These are phyloP conservation scores for Labroides dimidiatus DNA, from an alignment of 2,797 vertebrate genomes.

Conservation along the genomic window DNA sequence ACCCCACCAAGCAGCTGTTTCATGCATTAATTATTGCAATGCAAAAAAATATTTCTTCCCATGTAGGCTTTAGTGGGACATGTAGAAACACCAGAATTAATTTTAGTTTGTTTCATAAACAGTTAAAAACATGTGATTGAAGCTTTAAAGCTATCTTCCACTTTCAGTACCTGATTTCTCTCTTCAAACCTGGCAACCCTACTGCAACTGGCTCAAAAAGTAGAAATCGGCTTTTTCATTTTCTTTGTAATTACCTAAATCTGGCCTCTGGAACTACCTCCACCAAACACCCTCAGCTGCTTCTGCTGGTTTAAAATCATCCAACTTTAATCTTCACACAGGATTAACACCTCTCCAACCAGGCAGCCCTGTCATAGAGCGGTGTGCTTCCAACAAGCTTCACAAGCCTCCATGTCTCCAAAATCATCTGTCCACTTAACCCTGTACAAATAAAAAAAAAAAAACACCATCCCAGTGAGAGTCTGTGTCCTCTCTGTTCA, in stretches of 20 bases:
- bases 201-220: neutral
- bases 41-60: too few species aligned
- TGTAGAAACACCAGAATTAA: too few species aligned
- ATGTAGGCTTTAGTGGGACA: too few species aligned
- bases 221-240: neutral
- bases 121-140: too few species aligned
- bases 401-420: slow-evolving; percentile 4
- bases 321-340: neutral
- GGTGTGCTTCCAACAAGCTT: neutral
- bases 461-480: neutral
- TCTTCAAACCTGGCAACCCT: slow-evolving; percentile 3
- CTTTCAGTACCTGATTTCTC: neutral
- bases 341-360: slow-evolving; percentile 22
- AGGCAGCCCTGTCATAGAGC: slow-evolving; percentile 9
- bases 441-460: neutral
- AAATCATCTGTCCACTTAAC: neutral
- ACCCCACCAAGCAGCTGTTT: too few species aligned
- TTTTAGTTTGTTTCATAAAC: too few species aligned
- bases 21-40: too few species aligned
- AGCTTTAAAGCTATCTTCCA: too few species aligned
- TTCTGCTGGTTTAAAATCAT: slow-evolving; percentile 1
- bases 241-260: neutral
- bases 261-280: neutral
- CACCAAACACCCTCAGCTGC: neutral
- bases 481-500: slow-evolving; percentile 21